Percentiles rank a stretch among this genome's conserved stretches.
Conservation (phyloP, 2,113 vertebrate species). For the Hippocampus guttulatus region DNA sequence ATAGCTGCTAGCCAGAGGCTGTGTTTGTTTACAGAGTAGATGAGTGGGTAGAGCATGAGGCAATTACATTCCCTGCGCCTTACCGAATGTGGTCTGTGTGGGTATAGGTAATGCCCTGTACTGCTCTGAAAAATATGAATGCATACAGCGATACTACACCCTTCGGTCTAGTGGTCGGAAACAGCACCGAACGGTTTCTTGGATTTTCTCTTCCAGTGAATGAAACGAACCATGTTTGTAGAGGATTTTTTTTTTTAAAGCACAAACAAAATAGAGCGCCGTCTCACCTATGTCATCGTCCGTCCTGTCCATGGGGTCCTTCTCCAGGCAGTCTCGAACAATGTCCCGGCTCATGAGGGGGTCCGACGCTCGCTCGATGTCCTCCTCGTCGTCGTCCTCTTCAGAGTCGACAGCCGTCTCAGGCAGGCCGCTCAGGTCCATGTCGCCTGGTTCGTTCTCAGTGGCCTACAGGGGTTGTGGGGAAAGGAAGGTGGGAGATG, state of each 20-base stretch:
- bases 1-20: too few species aligned
- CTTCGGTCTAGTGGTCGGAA: neutral
- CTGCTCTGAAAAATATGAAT: too few species aligned
- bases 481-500: too few species aligned
- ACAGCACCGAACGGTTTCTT: neutral
- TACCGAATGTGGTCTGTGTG: too few species aligned
- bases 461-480: conserved; percentile 77
- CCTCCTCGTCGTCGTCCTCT: conserved; percentile 97
- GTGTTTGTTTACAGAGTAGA: too few species aligned
- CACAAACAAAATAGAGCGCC: neutral
- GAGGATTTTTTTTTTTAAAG: neutral
- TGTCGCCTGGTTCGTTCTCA: conserved; percentile 95
- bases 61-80: too few species aligned
- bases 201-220: too few species aligned
- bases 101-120: too few species aligned
- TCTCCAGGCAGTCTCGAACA: conserved; percentile 95
- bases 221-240: too few species aligned
- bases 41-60: too few species aligned
- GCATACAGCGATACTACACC: neutral
- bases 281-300: conserved; percentile 95
- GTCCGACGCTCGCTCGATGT: conserved; percentile 93
- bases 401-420: conserved; percentile 99
- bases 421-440: conserved; percentile 96
- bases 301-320: conserved; percentile 95
- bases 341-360: conserved; percentile 97